These are phyloP conservation scores for Lasiommata megera DNA, from an alignment of 2,888 invertebrate genomes.

Conservation along the genomic window DNA sequence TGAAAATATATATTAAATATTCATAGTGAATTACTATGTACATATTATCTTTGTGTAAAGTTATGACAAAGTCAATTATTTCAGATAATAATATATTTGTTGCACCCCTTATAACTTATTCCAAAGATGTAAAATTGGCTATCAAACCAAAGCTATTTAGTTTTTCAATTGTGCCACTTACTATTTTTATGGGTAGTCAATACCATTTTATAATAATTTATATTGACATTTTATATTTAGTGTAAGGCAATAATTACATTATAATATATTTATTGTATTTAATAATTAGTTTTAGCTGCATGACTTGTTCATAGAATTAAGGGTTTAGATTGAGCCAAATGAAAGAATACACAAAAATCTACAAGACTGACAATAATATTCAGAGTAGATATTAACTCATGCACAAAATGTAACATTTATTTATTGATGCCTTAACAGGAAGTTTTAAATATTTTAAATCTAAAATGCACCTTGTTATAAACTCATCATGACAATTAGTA, in stretches of 20 bases:
- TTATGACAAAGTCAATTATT: slow-evolving; percentile 37
- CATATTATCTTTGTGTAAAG: slow-evolving; percentile 22
- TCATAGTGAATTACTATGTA: slow-evolving; percentile 22
- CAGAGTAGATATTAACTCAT: slow-evolving; percentile 75
- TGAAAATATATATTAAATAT: slow-evolving; percentile 30
- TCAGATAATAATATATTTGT: slow-evolving; percentile 10
- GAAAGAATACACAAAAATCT: slow-evolving; percentile 71
- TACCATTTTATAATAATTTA: slow-evolving; percentile 44
- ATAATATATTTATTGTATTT: slow-evolving; percentile 75
- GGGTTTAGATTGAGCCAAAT: slow-evolving; percentile 74
- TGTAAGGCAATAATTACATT: slow-evolving; percentile 63
- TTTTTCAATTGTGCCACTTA: slow-evolving; percentile 67
- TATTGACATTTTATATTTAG: slow-evolving; percentile 59
- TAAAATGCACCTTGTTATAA: slow-evolving; percentile 77
- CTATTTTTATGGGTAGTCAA: slow-evolving; percentile 63
- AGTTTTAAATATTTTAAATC: slow-evolving; percentile 61
- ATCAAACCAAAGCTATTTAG: slow-evolving; percentile 68
- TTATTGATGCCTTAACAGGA: slow-evolving; percentile 56
- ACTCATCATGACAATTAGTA: slow-evolving; percentile 80
- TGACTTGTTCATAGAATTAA: slow-evolving; percentile 71
- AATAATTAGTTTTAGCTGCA: slow-evolving; percentile 69
- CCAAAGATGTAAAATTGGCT: slow-evolving; percentile 58
- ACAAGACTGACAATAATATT: slow-evolving; percentile 81
- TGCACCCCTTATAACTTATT: slow-evolving; percentile 28
- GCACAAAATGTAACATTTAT: slow-evolving; percentile 66